A percentile compares a stretch with the other conserved stretches of the same genome.
Conservation (phyloP, 2,888 invertebrate genomes). For the Punctoribates punctum region DNA sequence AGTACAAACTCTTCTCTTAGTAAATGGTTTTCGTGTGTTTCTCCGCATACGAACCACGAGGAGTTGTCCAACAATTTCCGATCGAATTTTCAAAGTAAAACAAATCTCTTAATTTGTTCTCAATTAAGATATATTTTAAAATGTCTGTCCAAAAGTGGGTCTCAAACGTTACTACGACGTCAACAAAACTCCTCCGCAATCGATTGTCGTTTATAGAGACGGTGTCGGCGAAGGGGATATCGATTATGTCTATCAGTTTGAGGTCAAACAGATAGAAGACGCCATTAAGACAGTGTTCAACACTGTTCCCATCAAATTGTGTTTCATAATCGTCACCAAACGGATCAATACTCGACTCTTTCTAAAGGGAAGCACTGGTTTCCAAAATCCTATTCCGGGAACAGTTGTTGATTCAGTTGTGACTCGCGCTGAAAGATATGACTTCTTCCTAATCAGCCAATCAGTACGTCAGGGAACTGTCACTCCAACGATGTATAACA, state of each 20-base stretch:
- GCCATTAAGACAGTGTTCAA: not conserved
- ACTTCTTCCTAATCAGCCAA: constrained; percentile 86
- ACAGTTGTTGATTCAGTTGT: constrained; percentile 81
- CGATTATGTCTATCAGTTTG: constrained; percentile 69
- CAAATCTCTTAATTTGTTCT: constrained; percentile 8
- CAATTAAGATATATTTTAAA: not conserved
- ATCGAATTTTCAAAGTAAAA: constrained; percentile 44
- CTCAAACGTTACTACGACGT: constrained; percentile 58
- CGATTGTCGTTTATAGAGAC: constrained; percentile 82
- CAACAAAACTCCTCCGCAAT: constrained; percentile 61
- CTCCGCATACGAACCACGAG: constrained; percentile 45
- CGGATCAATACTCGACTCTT: constrained; percentile 64
- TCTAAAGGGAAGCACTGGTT: constrained; percentile 43
- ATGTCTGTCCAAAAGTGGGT: constrained; percentile 54
- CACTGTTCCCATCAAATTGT: constrained; percentile 54
- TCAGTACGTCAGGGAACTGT: constrained; percentile 83
- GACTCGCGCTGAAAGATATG: constrained; percentile 65
- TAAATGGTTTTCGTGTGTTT: constrained; percentile 53
- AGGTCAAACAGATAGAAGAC: constrained; percentile 60
- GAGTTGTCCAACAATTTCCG: constrained; percentile 45
- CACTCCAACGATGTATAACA: constrained; percentile 82
- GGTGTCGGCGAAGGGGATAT: constrained; percentile 93
- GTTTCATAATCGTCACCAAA: constrained; percentile 83
- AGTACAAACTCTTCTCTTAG: constrained; percentile 54
- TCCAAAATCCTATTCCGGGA: constrained; percentile 69